phyloP scores from a whole-genome alignment of 2,888 invertebrate species.

The Papilio elwesi region DNA sequence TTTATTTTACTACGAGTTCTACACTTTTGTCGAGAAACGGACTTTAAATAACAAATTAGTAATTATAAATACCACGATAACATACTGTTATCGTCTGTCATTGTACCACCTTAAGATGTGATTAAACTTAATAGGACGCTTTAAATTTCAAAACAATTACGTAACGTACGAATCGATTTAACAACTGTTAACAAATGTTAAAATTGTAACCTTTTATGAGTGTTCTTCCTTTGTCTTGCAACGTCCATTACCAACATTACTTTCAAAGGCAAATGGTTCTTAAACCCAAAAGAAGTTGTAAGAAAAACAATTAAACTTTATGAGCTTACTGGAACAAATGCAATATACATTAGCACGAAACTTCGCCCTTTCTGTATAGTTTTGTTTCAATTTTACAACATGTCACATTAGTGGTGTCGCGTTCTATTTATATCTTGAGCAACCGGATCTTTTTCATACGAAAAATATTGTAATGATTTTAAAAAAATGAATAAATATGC shows the following conservation, averaged over 20 bases:
- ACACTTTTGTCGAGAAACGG: too few relatives aligned
- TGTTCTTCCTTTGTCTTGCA: not conserved
- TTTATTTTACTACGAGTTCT: too few relatives aligned
- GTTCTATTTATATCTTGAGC: not conserved
- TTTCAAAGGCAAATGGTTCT: slow-evolving; percentile 2
- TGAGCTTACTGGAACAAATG: slow-evolving; percentile 8
- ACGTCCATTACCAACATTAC: not conserved
- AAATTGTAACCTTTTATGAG: not conserved
- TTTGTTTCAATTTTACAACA: slow-evolving; percentile 1
- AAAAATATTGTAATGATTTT: too few relatives aligned
- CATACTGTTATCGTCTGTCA: too few relatives aligned
- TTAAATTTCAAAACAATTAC: too few relatives aligned
- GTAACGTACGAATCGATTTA: too few relatives aligned
- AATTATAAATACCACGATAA: too few relatives aligned
- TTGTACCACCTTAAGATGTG: too few relatives aligned
- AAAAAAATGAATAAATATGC: too few relatives aligned
- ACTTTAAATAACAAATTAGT: too few relatives aligned
- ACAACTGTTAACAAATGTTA: too few relatives aligned
- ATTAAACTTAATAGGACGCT: too few relatives aligned
- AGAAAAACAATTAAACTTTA: slow-evolving; percentile 18
- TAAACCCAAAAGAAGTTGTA: slow-evolving; percentile 14
- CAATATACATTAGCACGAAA: slow-evolving; percentile 15
- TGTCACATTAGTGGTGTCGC: not conserved
- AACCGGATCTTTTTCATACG: not conserved
- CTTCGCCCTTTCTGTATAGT: slow-evolving; percentile 7